These are phyloP conservation scores for Mustela lutreola DNA, from an alignment of 2,113 vertebrate genomes.

Conservation along the genomic window DNA sequence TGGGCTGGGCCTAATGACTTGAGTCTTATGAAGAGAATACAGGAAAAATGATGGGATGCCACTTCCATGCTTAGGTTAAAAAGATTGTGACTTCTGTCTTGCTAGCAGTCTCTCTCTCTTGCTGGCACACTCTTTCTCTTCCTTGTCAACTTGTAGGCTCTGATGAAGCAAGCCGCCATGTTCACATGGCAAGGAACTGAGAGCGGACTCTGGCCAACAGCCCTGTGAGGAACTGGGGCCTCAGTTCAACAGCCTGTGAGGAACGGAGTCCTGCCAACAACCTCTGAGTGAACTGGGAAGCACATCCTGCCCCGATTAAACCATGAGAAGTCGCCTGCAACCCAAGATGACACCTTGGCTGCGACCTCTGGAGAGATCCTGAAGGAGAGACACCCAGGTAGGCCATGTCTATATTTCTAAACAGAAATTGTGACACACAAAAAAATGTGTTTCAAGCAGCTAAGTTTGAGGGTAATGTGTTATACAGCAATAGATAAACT, in stretches of 20 bases:
- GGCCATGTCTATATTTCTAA: background rate
- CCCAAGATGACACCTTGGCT: background rate
- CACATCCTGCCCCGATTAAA: background rate
- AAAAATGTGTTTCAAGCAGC: background rate
- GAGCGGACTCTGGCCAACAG: background rate
- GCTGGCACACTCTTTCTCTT: background rate
- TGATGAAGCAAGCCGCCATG: background rate
- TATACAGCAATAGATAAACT: conserved; percentile 1
- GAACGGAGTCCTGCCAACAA: background rate
- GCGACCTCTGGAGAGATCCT: background rate
- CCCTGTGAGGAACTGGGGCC: background rate
- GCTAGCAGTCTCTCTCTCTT: background rate
- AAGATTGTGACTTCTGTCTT: background rate
- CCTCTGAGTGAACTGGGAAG: background rate
- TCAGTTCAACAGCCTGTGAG: background rate
- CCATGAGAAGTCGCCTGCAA: background rate
- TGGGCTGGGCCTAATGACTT: background rate
- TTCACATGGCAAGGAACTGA: background rate
- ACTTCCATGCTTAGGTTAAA: background rate
- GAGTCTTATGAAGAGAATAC: background rate
- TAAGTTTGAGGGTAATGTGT: background rate
- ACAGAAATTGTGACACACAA: background rate
- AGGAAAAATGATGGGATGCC: background rate
- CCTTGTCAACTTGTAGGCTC: background rate
- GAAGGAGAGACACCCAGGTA: background rate